phyloP scores from a whole-genome alignment of 2,113 vertebrate species.

The Stegostoma tigrinum region DNA sequence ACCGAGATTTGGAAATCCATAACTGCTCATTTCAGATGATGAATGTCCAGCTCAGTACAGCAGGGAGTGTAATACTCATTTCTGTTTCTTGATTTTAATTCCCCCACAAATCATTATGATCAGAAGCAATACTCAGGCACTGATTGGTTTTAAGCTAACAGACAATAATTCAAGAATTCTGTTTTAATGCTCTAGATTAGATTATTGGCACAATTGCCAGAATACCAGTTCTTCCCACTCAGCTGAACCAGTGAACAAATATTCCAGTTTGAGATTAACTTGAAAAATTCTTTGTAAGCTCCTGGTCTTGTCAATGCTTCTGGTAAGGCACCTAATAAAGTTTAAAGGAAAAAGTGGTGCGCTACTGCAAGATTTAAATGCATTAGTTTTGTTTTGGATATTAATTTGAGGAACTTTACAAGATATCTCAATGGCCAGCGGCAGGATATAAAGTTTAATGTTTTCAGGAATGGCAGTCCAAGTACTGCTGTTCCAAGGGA shows the following conservation, averaged over 20 bases:
- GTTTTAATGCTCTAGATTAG: not conserved
- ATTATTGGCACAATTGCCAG: not conserved
- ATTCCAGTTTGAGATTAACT: not conserved
- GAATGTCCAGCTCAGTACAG: not conserved
- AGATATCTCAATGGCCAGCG: not conserved
- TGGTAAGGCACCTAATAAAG: not conserved
- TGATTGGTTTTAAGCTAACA: not conserved
- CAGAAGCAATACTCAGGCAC: not conserved
- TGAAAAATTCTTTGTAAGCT: not conserved
- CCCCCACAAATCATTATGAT: not conserved
- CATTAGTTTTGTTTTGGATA: not conserved
- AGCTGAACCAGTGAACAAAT: not conserved
- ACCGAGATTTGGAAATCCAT: constrained; percentile 7
- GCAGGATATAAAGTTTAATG: not conserved
- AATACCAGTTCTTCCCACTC: not conserved
- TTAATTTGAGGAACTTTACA: not conserved
- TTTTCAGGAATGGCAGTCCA: not conserved
- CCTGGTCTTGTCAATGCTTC: not conserved
- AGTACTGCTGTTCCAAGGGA: not conserved
- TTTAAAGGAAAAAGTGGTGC: not conserved
- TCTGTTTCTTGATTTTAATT: not conserved
- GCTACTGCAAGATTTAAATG: not conserved
- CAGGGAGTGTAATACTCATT: not conserved
- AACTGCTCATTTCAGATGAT: constrained; percentile 22
- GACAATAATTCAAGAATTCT: not conserved